Evolutionary conservation across 2,113 vertebrate species (phyloP), one percentile per base, ranked within the genome.

Genomic region (Brachirus orientalis): DNA sequence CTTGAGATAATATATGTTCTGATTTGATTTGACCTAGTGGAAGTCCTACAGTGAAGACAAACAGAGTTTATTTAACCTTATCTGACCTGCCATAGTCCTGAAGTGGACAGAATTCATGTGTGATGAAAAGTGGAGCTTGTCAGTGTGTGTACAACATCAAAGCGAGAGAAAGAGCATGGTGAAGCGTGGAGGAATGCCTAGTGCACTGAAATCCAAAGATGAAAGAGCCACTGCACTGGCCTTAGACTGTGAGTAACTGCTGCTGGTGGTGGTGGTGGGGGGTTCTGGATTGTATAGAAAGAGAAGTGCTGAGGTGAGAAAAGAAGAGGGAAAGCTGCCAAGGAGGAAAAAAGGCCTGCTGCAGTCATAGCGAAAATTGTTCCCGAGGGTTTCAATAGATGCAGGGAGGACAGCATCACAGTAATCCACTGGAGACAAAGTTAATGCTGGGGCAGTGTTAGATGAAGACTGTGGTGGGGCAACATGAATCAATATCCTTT

Each of bases 401-500:
- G 28, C 2, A 55, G 12, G 1, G 17, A 59, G 51, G 38, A 20
- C 8, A 37, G 69, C 56, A n/a, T 62, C 18, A 13, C 36, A 1
- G 22, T n/a, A 51, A 80, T 53, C 22, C 38, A 44, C 50, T 33
- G 46, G 40, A 41, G 0, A 36, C 50, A 43, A 55, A 36, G 61
- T 40, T 14, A 60, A 61, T 50, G 36, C 45, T n/a, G 13, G 63
- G 20, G 46, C 36, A 38, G 45, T 33, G 65, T 65, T 47, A 47
- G 70, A 66, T 74, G 71, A 75, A 78, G 67, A 62, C 55, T 53
- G 53, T 51, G 57, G 65, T 73, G 58, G 55, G 61, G 44, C 20
- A 40, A 38, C 9, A 64, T 28, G 72, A 85, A 83, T 83, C 75
- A 83, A 83, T 84, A 77, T 33, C 20, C 56, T 74, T 72, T 80